Evolutionary conservation across 2,113 vertebrate species (phyloP).

Genomic region (Ellobius talpinus): DNA sequence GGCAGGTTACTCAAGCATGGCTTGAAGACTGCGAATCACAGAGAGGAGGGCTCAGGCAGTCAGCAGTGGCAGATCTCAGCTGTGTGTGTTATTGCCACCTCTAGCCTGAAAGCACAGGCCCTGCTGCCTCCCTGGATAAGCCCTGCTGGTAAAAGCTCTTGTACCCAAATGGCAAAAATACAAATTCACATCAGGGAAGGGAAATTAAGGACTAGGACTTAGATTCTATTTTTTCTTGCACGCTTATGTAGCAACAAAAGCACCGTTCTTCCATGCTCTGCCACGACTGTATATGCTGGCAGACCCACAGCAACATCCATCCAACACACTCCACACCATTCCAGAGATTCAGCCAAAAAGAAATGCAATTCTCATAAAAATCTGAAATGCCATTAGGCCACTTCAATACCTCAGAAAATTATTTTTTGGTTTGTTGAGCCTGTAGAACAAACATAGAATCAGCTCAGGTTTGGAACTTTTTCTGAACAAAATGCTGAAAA

Average conservation of each 20-base stretch:
- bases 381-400: slow-evolving; percentile 54
- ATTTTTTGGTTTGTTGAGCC: slow-evolving; percentile 20
- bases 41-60: slow-evolving; percentile 69
- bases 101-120: slow-evolving; percentile 64
- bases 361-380: slow-evolving; percentile 66
- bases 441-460: slow-evolving; percentile 40
- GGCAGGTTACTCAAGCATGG: slow-evolving; percentile 80
- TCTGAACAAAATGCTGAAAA: background rate
- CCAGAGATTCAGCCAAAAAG: slow-evolving; percentile 49
- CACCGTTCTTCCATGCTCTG: slow-evolving; percentile 37
- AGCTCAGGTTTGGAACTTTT: slow-evolving; percentile 39
- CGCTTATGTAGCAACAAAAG: slow-evolving; percentile 69
- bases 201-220: slow-evolving; percentile 64
- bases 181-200: slow-evolving; percentile 62
- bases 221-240: slow-evolving; percentile 60
- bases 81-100: slow-evolving; percentile 57
- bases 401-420: slow-evolving; percentile 40
- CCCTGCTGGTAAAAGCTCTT: slow-evolving; percentile 43
- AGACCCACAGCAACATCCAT: slow-evolving; percentile 53
- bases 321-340: slow-evolving; percentile 37
- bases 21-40: slow-evolving; percentile 78
- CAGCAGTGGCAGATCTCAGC: slow-evolving; percentile 77
- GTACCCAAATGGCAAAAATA: slow-evolving; percentile 75
- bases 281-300: slow-evolving; percentile 23
- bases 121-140: slow-evolving; percentile 71